Conservation (phyloP, 2,113 vertebrate genomes). For the Rousettus leschenaultii region DNA sequence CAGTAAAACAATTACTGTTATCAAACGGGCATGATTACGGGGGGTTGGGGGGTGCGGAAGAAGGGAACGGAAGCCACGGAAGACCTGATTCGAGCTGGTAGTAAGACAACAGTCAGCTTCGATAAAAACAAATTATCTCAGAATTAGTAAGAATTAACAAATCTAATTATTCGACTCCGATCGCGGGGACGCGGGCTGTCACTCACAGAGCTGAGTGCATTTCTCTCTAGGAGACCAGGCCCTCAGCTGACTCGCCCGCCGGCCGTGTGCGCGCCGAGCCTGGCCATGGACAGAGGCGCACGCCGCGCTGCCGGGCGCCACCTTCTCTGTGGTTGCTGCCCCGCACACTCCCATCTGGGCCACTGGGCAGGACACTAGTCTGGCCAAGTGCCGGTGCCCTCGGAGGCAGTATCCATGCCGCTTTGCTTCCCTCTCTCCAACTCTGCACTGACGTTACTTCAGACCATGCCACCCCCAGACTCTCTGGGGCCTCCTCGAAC, state of each 20-base stretch:
- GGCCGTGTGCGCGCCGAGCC: neutral
- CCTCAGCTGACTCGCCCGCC: rapidly evolving
- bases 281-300: neutral
- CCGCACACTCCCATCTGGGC: neutral
- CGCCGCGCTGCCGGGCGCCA: neutral
- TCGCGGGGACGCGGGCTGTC: neutral
- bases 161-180: neutral
- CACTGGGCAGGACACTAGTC: neutral
- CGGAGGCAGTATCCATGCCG: neutral
- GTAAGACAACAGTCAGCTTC: neutral
- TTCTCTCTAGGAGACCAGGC: neutral
- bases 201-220: neutral
- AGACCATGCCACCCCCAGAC: neutral
- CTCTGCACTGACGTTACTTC: neutral
- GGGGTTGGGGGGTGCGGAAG: rapidly evolving
- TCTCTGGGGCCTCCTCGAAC: neutral
- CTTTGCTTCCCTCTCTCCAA: neutral
- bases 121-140: neutral
- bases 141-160: neutral
- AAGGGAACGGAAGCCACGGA: neutral
- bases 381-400: neutral
- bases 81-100: neutral
- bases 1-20: neutral
- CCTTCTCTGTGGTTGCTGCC: neutral
- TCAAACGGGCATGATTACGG: neutral